Evolutionary conservation across 2,797 vertebrate species (phyloP).

Genomic region (Microchirus variegatus): DNA sequence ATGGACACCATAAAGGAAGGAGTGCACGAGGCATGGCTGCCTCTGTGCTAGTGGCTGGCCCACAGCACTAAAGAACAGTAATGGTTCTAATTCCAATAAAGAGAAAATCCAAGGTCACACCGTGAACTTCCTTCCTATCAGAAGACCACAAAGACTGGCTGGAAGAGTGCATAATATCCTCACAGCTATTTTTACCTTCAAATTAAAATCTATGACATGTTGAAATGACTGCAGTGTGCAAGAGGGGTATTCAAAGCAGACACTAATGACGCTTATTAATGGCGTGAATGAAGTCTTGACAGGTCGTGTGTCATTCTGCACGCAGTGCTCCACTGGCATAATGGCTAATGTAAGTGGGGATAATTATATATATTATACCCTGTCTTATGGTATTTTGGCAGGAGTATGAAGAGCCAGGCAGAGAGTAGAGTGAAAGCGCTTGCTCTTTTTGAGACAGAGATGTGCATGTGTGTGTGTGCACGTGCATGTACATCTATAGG

Average conservation of each 20-base stretch:
- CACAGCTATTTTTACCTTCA: conserved; percentile 99
- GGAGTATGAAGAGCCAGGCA: conserved; percentile 92
- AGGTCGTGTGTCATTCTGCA: conserved; percentile 98
- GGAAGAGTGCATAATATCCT: conserved; percentile 90
- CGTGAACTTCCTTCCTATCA: conserved; percentile 86
- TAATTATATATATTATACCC: conserved; percentile 98
- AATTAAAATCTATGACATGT: conserved; percentile 99
- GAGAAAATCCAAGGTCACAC: conserved; percentile 85
- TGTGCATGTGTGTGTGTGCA: conserved; percentile 54
- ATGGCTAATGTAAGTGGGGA: conserved; percentile 98
- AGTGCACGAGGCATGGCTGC: conserved; percentile 39
- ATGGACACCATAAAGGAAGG: conserved; percentile 68
- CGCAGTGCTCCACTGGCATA: conserved; percentile 95
- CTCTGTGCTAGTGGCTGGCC: conserved; percentile 53
- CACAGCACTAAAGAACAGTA: conserved; percentile 75
- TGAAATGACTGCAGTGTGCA: conserved; percentile 99
- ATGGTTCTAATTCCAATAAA: conserved; percentile 83
- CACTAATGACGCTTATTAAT: conserved; percentile 99
- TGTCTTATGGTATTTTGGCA: conserved; percentile 99
- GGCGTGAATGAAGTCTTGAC: conserved; percentile 97
- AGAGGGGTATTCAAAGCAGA: conserved; percentile 99
- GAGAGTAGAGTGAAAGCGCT: conserved; percentile 83
- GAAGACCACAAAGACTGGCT: conserved; percentile 86
- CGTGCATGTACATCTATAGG: conserved; percentile 11
- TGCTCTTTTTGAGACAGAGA: conserved; percentile 77